These are phyloP conservation scores for Ametastegia equiseti DNA, from an alignment of 2,888 invertebrate species.

Conservation along the genomic window DNA sequence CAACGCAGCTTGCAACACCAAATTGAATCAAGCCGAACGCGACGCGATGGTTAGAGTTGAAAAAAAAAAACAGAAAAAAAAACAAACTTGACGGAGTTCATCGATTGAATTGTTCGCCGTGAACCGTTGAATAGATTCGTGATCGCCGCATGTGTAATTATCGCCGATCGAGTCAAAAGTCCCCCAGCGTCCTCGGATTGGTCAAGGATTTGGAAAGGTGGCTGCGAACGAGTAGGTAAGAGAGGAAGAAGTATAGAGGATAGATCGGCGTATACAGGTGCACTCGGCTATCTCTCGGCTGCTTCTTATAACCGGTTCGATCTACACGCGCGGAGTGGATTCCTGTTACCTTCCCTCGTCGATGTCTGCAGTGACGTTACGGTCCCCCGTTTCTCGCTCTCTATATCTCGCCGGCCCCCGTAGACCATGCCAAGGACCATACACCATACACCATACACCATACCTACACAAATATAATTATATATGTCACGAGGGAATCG, in stretches of 20 bases:
- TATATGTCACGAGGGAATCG: conserved; percentile 19
- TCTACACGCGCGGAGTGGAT: conserved; percentile 25
- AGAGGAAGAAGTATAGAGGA: too few species aligned
- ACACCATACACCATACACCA: neutral
- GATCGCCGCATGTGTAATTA: conserved; percentile 15
- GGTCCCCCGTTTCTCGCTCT: neutral
- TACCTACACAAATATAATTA: neutral
- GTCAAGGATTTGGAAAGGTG: conserved; percentile 27
- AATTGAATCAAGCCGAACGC: neutral
- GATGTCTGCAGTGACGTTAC: neutral
- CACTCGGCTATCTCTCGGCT: conserved; percentile 33
- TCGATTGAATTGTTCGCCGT: neutral
- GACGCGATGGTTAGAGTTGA: neutral
- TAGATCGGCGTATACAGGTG: conserved; percentile 45
- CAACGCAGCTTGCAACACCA: neutral
- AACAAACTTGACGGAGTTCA: neutral
- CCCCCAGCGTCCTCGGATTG: neutral
- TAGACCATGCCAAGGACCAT: too few species aligned
- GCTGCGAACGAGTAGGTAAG: neutral
- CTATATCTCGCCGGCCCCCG: neutral
- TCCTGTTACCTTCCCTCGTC: neutral
- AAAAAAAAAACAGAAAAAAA: too few species aligned
- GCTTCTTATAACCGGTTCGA: conserved; percentile 49
- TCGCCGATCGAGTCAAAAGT: conserved; percentile 53
- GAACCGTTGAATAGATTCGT: conserved; percentile 22